A percentile compares a stretch with the other conserved stretches of the same genome.
Evolutionary conservation across 2,113 vertebrate genomes (phyloP).

Genomic region (rat (Rattus norvegicus)): GRCr8 NC_086022.1:157731001-157731500

Average conservation of each 20-base stretch:
- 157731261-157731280: slow-evolving; percentile 98
- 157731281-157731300: slow-evolving; percentile 70
- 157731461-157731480: background rate
- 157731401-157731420: slow-evolving; percentile 50
- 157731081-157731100: background rate
- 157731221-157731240: slow-evolving; percentile 98
- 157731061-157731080: background rate
- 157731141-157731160: slow-evolving; percentile 33
- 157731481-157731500: slow-evolving; percentile 24
- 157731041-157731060: background rate
- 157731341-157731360: slow-evolving; percentile 58
- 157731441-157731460: slow-evolving; percentile 54
- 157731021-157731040: background rate
- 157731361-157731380: slow-evolving; percentile 59
- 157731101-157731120: background rate
- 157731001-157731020: background rate
- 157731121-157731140: background rate
- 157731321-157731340: background rate
- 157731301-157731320: slow-evolving; percentile 23
- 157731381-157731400: slow-evolving; percentile 61
- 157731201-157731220: slow-evolving; percentile 99
- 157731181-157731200: slow-evolving; percentile 66
- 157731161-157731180: slow-evolving; percentile 19
- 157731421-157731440: background rate
- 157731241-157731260: slow-evolving; percentile 97